phyloP scores from a whole-genome alignment of 2,888 invertebrate species.

The Acleris cristana region DNA sequence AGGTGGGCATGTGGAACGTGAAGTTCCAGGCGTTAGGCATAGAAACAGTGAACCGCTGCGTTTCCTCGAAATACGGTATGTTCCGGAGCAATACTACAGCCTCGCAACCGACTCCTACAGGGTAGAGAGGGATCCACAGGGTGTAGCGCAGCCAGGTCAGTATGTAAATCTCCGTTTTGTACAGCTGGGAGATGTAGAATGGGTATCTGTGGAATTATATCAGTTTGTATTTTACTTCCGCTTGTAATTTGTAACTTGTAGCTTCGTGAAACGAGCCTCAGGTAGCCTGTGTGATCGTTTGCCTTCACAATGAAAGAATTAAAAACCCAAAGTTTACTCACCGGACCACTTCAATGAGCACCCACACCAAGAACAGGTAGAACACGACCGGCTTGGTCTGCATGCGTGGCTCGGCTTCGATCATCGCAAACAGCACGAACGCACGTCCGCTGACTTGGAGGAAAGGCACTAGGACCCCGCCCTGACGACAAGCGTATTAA shows the following conservation, averaged over 20 bases:
- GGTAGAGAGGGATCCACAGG: constrained; percentile 97
- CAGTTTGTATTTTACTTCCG: too few relatives aligned
- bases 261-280: too few relatives aligned
- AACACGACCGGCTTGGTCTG: constrained; percentile 94
- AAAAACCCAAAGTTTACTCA: constrained; percentile 55
- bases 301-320: background rate
- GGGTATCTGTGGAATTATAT: constrained; percentile 88
- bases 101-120: constrained; percentile 94
- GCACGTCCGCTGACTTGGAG: constrained; percentile 92
- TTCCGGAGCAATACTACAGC: constrained; percentile 91
- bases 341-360: constrained; percentile 92
- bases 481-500: constrained; percentile 60
- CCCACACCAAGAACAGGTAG: constrained; percentile 94
- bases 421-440: constrained; percentile 91
- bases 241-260: too few relatives aligned
- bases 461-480: constrained; percentile 87
- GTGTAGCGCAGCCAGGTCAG: constrained; percentile 97
- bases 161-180: constrained; percentile 88
- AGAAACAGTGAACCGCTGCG: constrained; percentile 87
- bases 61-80: constrained; percentile 95
- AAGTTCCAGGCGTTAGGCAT: constrained; percentile 94
- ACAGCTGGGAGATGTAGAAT: constrained; percentile 92
- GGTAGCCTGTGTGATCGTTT: background rate
- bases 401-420: constrained; percentile 93
- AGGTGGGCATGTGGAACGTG: constrained; percentile 92